Percentiles rank a stretch among this genome's conserved stretches.
phyloP scores from a whole-genome alignment of 2,888 invertebrate species.

The Mesoligia furuncula region DNA sequence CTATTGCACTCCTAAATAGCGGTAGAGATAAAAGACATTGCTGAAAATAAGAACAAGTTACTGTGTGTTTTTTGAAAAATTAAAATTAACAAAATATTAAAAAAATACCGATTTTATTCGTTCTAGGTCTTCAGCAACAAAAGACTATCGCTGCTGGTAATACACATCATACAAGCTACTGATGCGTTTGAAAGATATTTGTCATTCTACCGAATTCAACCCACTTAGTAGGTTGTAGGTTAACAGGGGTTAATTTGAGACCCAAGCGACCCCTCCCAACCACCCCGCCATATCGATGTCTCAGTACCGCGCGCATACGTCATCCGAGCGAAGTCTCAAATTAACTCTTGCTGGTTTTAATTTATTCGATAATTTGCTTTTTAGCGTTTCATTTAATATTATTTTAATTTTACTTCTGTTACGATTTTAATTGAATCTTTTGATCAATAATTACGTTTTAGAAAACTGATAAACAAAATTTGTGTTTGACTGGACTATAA shows the following conservation, averaged over 20 bases:
- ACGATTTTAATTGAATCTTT: not conserved
- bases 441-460: not conserved
- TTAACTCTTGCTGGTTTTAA: not conserved
- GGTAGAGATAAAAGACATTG: not conserved
- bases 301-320: not conserved
- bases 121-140: not conserved
- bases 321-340: too few relatives aligned
- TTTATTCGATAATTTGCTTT: not conserved
- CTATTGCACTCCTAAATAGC: not conserved
- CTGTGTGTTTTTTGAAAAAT: too few relatives aligned
- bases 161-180: not conserved
- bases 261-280: not conserved
- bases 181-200: conserved; percentile 29
- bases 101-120: not conserved
- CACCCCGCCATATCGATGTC: too few relatives aligned
- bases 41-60: too few relatives aligned
- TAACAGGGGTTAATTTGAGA: too few relatives aligned
- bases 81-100: too few relatives aligned
- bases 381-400: not conserved
- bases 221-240: too few relatives aligned
- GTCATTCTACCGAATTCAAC: conserved; percentile 10
- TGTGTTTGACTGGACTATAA: not conserved
- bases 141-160: too few relatives aligned
- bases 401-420: not conserved
- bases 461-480: not conserved